Base-by-base conservation (phyloP, 2,888 invertebrate species). In the Acleris emargana region DNA sequence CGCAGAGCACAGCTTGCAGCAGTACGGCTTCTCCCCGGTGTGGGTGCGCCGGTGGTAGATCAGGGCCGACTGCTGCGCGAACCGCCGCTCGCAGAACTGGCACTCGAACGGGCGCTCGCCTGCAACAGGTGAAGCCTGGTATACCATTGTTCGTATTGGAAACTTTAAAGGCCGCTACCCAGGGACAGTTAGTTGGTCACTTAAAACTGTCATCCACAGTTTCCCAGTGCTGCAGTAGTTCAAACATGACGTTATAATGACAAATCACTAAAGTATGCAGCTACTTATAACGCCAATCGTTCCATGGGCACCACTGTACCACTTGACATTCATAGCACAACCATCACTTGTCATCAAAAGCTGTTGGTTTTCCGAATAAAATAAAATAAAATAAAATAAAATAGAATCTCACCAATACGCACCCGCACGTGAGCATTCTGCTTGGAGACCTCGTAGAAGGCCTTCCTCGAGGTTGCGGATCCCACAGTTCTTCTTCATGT, bases 101-200 rank as follows among this genome's bases (percentile, higher is more conserved):
- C 93, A 93, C 74, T 91, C 90, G 81, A 83, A 93, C 0, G 93
- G 93, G n/a, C 92, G 88, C 75, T 93, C 93, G 45, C 93, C 93
- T 93, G 71, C n/a, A 4, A 38, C 38, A 11, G 4, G 38, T 9
- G 4, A 38, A 13, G 25, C 25, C 25, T 25, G 25, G 25, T 25
- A 25, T 25, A 7, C 25, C 25, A 25, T 25, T 25, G 25, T 25
- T 25, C 6, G 25, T 25, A 0, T 25, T 25, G 25, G 6, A 25
- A 25, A 25, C 25, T 25, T 25, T 25, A 0, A 25, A 25, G 25
- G 7, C 25, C 25, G 22, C 4, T 22, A 6, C 6, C 25, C 25
- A 25, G 1, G 25, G 0, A 6, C 25, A 25, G 25, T 25, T 25
- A 25, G 7, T 6, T 25, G 25, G 25, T 7, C 25, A 25, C 1